Base-by-base conservation (phyloP, 53 echinoderm and acorn worm genomes). In the Holothuria leucospilota region DNA sequence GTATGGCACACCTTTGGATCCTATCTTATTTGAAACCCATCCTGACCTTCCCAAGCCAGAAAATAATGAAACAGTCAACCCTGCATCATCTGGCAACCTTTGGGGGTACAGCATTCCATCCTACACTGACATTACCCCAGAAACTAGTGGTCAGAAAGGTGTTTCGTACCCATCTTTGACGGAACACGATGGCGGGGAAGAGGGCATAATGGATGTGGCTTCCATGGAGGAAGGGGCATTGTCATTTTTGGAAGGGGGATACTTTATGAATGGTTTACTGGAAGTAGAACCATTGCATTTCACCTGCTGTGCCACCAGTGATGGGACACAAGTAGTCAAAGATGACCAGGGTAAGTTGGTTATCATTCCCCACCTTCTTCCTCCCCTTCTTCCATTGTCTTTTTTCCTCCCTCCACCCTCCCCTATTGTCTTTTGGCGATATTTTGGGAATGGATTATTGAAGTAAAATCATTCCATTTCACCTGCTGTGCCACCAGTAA, bases 251-350 rank as follows among this genome's bases (percentile, higher is more conserved):
- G 92, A 93, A 26, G 96, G 96, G 29, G 83, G 87, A 41, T 87
- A 95, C 85, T 93, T 99, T 80, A 95, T 95, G 92, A 90, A 90
- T 65, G 99, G 99, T 1, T 87, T 99, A 14, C 94, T 99, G 58
- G 99, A 99, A 75, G 99, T 99, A 85, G 99, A 99, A 42, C 99
- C 99, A 0, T 85, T 99, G 40, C 99, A 95, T 74, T 99, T 99
- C 68, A 81, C 87, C n/a, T 99, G 93, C 58, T 95, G 95, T 75
- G 94, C 93, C 13, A 99, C 95, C 69, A 99, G 99, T 78, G 99
- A 99, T 81, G 95, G 99, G 10, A 95, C 99, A 13, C 91, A 95
- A 30, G 94, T 92, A 30, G 90, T 90, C 24, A 86, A 90, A 38
- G 86, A 90, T 52, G 95, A 89, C 41, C 83, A 90, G 82, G 92